Evolutionary conservation across 64 coral and sea anemone genomes (phyloP), one percentile per base, ranked within the genome.

Genomic region (Platygyra sinensis): DNA sequence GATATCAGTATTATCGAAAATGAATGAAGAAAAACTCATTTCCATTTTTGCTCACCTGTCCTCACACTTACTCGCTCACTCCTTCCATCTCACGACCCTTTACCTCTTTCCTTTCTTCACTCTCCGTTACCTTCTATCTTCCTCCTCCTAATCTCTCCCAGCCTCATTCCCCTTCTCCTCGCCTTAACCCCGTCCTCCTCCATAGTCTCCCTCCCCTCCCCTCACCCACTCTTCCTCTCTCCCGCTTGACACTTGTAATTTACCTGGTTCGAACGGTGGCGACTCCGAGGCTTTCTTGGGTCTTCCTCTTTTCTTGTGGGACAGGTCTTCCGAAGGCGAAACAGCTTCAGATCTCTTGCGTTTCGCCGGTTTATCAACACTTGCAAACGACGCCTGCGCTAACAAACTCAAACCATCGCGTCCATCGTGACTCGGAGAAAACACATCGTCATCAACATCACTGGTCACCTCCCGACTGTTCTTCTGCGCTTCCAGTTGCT

Each of bases 361-460:
- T 73, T 87, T 92, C 18, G 46, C 30, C 36, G 81, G 61, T 50
- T 82, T 85, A 3, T 62, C 90, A 50, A 82, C 46, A 31, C 60
- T 92, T 30, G 83, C 83, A 60, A 87, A 92, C 1, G 82, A 61
- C 20, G 90, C 90, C 80, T 91, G 55, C 6, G 90, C 90, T 57
- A 92, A 28, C 60, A 92, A 77, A 73, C 76, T 86, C 61, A 92
- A 79, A 67, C 82, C 90, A 8, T 79, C 90, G 2, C 82, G 73
- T 1, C 83, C 63, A 29, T 72, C 83, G 12, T 62, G 90, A 36
- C 61, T 75, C 8, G 54, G 19, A 15, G 65, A 18, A 79, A 92
- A 92, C 3, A 92, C 90, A 8, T 92, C 90, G 62, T 85, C 81
- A 31, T 92, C 90, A 30, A 87, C 69, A 14, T 92, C 90, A 72